Evolutionary conservation across 1,140 invertebrate genomes (phyloP), one percentile per base, ranked within the genome.

Genomic region (Antheraea mylitta): DNA sequence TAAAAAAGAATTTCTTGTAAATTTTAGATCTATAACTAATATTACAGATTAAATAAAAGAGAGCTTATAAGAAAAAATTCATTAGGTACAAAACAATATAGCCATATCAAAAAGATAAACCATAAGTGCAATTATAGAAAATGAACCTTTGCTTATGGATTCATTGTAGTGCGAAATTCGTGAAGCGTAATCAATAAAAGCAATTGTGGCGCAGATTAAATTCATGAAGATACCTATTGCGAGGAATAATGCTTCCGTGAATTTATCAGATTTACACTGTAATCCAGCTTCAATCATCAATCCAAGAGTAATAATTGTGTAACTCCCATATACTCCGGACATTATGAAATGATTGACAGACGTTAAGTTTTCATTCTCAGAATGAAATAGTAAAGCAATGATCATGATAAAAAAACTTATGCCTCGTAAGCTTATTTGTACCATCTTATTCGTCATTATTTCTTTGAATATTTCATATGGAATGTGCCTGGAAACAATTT

Each of bases 321-420:
- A 81, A 10, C 76, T 71, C n/a, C 85, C 85, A 16, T 79, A 87
- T 0, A 82, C 71, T n/a, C 85, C 86, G n/a, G 79, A 67, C 61
- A 81, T 78, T 13, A 82, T 64, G 48, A 89, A 89, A 60, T 79
- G 75, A 18, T 73, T 68, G 19, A 74, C 72, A 2, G 67, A 72
- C 19, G 72, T 66, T 45, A 83, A 69, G 36, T 82, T 58, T 16
- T 63, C 60, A 64, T 70, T 61, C 73, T 88, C 86, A 3, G 83
- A 84, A 45, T 68, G 79, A 61, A 76, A 83, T 37, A 82, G 85
- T 58, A 76, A 79, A 22, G 69, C 80, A 7, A 83, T 11, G 3
- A 74, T 45, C 82, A 83, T 81, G 62, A 83, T 82, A 64, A 59
- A 30, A 3, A 73, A 48, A 6, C 72, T 65, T 9, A 81, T 22